These are phyloP conservation scores for Saxidomus purpurata DNA, from an alignment of 1,140 invertebrate genomes.

Conservation along the genomic window DNA sequence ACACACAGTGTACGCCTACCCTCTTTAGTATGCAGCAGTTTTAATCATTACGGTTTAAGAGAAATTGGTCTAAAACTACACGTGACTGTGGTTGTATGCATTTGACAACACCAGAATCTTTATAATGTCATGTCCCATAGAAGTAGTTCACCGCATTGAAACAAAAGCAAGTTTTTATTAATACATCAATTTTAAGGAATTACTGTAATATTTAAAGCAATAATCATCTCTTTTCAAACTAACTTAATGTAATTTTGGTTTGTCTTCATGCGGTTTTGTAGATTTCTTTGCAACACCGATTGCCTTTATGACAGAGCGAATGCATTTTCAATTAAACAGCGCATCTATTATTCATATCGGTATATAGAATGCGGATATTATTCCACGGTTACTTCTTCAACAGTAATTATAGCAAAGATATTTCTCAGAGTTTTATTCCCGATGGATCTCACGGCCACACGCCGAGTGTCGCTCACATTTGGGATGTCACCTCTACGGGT, in stretches of 20 bases:
- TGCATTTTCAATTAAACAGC: constrained; percentile 64
- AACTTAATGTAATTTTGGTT: not conserved
- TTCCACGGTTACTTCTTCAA: constrained; percentile 35
- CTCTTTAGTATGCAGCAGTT: too few relatives aligned
- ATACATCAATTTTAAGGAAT: too few relatives aligned
- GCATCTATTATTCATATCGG: constrained; percentile 56
- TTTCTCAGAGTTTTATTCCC: constrained; percentile 57
- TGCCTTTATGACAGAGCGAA: constrained; percentile 36
- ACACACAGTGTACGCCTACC: too few relatives aligned
- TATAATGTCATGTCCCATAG: too few relatives aligned
- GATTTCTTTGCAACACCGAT: not conserved
- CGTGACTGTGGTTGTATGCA: too few relatives aligned
- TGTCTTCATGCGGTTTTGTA: not conserved
- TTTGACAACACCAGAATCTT: too few relatives aligned
- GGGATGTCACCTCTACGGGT: constrained; percentile 57
- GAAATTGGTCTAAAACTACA: too few relatives aligned
- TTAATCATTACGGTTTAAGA: too few relatives aligned
- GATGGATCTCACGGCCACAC: constrained; percentile 34
- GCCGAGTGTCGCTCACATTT: constrained; percentile 53
- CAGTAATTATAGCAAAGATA: constrained; percentile 49
- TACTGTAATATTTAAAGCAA: not conserved
- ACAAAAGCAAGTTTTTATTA: too few relatives aligned
- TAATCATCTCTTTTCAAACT: not conserved
- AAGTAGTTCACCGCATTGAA: too few relatives aligned
- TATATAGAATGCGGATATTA: constrained; percentile 55